phyloP scores from a whole-genome alignment of 2,113 vertebrate genomes.

The Silurus glanis region DNA sequence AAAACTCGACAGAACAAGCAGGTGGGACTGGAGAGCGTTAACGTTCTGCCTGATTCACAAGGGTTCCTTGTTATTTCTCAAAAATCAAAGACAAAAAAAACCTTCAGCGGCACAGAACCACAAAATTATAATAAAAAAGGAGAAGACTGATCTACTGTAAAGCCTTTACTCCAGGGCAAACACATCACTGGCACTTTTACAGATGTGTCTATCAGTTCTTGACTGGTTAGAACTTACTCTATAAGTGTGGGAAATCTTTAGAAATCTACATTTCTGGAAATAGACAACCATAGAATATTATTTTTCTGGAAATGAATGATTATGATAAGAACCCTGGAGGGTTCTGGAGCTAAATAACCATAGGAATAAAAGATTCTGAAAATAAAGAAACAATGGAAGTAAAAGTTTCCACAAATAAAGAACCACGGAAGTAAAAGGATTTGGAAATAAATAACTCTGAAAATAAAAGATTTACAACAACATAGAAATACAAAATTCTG shows the following conservation, averaged over 20 bases:
- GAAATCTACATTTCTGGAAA: too few relatives aligned
- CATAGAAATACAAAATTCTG: too few relatives aligned
- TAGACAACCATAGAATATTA: neutral
- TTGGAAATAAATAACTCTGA: neutral
- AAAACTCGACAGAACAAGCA: neutral
- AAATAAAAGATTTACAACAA: too few relatives aligned
- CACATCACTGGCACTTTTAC: neutral
- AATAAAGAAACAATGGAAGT: neutral
- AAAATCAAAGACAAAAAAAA: neutral
- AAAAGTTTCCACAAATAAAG: neutral
- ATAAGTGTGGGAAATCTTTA: too few relatives aligned
- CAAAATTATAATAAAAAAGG: constrained; percentile 21
- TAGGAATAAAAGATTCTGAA: neutral
- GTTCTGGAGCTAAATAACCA: neutral
- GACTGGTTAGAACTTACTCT: too few relatives aligned
- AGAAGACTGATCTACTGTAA: neutral
- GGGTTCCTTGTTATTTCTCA: neutral
- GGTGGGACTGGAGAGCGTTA: neutral
- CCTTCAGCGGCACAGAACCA: neutral
- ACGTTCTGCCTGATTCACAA: neutral
- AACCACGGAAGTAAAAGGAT: neutral
- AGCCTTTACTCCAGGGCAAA: neutral
- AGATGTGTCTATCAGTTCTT: neutral
- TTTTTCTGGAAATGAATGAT: too few relatives aligned
- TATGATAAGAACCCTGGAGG: neutral